These are phyloP conservation scores for Pygocentrus nattereri DNA, from an alignment of 2,797 vertebrate genomes.

Conservation along the genomic window DNA sequence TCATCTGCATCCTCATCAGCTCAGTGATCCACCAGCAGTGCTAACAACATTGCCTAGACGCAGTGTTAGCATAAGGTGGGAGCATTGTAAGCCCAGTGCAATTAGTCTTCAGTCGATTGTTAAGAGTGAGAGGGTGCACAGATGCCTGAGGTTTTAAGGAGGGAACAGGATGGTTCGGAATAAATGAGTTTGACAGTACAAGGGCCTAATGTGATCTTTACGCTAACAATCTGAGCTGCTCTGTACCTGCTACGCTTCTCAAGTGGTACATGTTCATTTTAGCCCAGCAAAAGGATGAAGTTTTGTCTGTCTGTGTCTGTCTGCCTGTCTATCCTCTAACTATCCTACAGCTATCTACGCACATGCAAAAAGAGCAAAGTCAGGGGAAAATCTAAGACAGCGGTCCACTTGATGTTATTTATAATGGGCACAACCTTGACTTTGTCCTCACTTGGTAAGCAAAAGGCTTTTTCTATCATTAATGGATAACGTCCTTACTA, in stretches of 20 bases:
- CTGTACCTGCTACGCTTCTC: not conserved
- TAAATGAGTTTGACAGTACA: not conserved
- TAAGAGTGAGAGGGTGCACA: not conserved
- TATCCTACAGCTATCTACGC: no score
- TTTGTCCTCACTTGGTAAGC: no score
- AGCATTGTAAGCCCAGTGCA: not conserved
- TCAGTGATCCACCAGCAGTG: not conserved
- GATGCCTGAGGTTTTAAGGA: not conserved
- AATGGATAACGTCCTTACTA: no score
- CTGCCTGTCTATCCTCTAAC: no score
- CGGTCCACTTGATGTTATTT: no score
- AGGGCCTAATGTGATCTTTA: not conserved
- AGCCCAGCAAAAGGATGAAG: no score
- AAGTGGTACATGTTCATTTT: no score
- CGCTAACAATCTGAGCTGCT: not conserved
- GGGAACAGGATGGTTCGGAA: not conserved
- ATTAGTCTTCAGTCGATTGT: slow-evolving; percentile 4
- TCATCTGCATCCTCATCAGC: not conserved
- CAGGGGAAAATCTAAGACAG: no score
- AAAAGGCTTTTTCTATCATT: no score
- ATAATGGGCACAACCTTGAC: no score
- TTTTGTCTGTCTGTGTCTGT: no score
- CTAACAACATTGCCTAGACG: not conserved
- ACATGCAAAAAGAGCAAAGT: no score
- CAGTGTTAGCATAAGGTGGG: not conserved